Evolutionary conservation across 2,888 invertebrate species (phyloP).

Genomic region (Sesia bembeciformis): DNA sequence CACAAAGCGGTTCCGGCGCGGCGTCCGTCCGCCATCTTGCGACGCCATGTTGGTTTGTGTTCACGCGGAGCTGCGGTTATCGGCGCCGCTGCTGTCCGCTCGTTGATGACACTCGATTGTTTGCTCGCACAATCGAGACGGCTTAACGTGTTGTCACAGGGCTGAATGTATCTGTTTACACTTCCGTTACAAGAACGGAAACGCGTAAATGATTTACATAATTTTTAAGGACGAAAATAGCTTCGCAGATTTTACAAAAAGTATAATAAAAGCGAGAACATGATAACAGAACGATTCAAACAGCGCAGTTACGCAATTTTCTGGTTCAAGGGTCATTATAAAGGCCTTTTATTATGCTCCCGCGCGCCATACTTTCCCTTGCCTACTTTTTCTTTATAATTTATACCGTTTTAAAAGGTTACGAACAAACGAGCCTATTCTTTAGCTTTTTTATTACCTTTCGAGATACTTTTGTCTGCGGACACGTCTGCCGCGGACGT

Average conservation of each 20-base stretch:
- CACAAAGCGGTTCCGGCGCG: slow-evolving; percentile 6
- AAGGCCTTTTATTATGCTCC: slow-evolving; percentile 28
- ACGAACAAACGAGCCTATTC: slow-evolving; percentile 31
- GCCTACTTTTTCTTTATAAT: slow-evolving; percentile 24
- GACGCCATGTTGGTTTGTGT: slow-evolving; percentile 5
- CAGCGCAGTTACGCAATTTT: slow-evolving; percentile 33
- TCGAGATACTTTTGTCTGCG: slow-evolving; percentile 22
- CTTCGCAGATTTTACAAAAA: background rate
- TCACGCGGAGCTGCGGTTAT: background rate
- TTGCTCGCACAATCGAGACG: background rate
- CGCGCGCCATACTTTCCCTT: slow-evolving; percentile 13
- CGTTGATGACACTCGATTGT: slow-evolving; percentile 1
- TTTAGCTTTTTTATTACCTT: slow-evolving; percentile 19
- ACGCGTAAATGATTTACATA: background rate
- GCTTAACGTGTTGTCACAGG: background rate
- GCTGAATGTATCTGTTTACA: background rate
- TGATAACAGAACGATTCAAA: slow-evolving; percentile 22
- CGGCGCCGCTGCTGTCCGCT: background rate
- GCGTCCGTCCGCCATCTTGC: slow-evolving; percentile 7
- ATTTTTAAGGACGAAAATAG: background rate
- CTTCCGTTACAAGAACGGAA: background rate
- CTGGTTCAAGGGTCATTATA: slow-evolving; percentile 23
- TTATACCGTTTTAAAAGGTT: slow-evolving; percentile 33
- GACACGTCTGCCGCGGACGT: slow-evolving; percentile 29
- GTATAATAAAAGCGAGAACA: slow-evolving; percentile 13